These are phyloP conservation scores for Scolopax bukidnonensis DNA, from an alignment of 2,797 vertebrate species.

Conservation along the genomic window DNA sequence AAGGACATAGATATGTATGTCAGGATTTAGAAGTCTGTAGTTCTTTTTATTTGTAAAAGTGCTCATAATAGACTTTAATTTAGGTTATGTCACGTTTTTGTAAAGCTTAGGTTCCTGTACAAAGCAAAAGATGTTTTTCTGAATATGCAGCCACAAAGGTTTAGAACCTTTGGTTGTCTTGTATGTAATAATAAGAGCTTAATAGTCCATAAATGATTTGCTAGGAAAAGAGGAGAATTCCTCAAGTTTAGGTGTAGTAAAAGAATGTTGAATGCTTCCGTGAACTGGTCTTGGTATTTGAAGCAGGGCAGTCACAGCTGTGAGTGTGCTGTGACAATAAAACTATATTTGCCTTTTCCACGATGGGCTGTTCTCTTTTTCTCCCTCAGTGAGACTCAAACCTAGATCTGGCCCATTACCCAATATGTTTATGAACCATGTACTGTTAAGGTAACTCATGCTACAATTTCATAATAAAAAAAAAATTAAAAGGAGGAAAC, in stretches of 20 bases:
- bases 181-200: not conserved
- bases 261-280: not conserved
- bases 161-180: not conserved
- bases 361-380: not conserved
- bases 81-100: not conserved
- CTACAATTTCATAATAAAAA: not conserved
- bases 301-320: not conserved
- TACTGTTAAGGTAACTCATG: not conserved
- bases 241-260: not conserved
- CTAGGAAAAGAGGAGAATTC: not conserved
- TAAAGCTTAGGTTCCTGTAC: not conserved
- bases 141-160: rapidly evolving
- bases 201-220: not conserved
- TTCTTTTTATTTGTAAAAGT: not conserved
- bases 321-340: not conserved
- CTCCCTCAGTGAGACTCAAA: not conserved
- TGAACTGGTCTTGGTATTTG: not conserved
- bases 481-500: not conserved
- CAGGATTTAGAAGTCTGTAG: not conserved
- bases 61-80: not conserved
- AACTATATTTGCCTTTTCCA: not conserved
- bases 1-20: not conserved
- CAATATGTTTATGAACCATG: not conserved
- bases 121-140: not conserved
- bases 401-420: not conserved